Conservation (phyloP, 1,140 invertebrate species). For the Solenopsis fugax region DNA sequence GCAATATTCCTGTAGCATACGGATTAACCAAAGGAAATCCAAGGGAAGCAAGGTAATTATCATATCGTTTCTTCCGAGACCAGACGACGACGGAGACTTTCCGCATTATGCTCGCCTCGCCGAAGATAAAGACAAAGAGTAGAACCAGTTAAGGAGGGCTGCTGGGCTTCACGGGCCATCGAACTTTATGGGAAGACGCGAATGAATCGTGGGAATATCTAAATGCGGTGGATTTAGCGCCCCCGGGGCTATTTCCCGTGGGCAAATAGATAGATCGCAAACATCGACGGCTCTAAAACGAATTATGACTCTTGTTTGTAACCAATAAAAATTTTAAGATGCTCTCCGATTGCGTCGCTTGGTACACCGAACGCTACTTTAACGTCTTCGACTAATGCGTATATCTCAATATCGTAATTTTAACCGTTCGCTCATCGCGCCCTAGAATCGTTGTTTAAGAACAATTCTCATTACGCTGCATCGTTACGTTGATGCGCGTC, state of each 20-base stretch:
- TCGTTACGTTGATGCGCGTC: not conserved
- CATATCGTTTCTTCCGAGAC: constrained; percentile 2
- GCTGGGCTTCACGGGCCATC: constrained; percentile 77
- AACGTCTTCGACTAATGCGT: not conserved
- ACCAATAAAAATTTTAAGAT: constrained; percentile 59
- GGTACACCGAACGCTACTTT: not conserved
- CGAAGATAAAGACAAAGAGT: constrained; percentile 49
- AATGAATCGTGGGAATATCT: constrained; percentile 78
- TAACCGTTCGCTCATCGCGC: not conserved
- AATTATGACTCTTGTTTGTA: constrained; percentile 42
- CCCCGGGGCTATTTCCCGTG: constrained; percentile 2
- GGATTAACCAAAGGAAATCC: constrained; percentile 16
- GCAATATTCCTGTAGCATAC: not conserved
- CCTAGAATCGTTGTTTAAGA: constrained; percentile 39
- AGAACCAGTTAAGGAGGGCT: constrained; percentile 59
- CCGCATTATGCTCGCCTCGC: not conserved
- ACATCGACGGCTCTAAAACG: constrained; percentile 19
- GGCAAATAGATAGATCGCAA: constrained; percentile 40
- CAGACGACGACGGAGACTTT: constrained; percentile 19
- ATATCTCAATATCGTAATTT: constrained; percentile 16
- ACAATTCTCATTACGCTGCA: constrained; percentile 39
- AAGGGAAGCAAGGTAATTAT: not conserved
- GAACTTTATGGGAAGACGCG: constrained; percentile 77
- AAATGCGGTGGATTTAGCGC: constrained; percentile 69
- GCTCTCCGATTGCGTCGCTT: not conserved